Base-by-base conservation (phyloP, 2,797 vertebrate species). In the Synaphobranchus kaupii region DNA sequence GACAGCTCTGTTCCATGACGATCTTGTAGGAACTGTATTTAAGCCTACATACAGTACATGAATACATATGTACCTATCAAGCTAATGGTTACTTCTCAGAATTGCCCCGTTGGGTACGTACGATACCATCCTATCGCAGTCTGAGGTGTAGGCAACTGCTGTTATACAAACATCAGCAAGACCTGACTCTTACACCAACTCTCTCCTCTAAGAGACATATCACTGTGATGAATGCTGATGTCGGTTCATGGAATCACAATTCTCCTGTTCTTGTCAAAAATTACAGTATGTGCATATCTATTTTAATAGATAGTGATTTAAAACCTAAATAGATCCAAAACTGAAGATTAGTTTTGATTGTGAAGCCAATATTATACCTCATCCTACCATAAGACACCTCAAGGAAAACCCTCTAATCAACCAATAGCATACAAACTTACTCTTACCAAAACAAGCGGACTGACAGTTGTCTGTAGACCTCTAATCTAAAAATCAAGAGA, bases 1-100 rank as follows among this genome's bases (percentile, higher is more conserved):
- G 96, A 95, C 90, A 95, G 95, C 4, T 95, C 96, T 78, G 91
- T 95, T 84, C 96, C 97, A 71, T 98, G 95, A 95, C 88, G 86
- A 25, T 15, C 85, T 52, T 2, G 34, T 50, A 9, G 80, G 44
- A 44, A 39, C 71, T 39, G 5, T 13, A 22, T n/a, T 13, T 7
- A 25, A 83, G 80, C 56, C n/a, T 83, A 4, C 6, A n/a, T 15
- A 54, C 7, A 17, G 12, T 39, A 54, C 73, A 50, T 34, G 25
- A 76, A 48, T n/a, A 52, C 22, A 89, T 44, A 60, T 78, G 56
- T 31, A 84, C 82, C 63, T 13, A 78, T 85, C 58, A 47, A 34
- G 47, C 78, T 81, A 81, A 48, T n/a, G n/a, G 47, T 81, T 50
- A 17, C 56, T n/a, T 56, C 28, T 56, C 50, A 56, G 8, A 31